Base-by-base conservation (phyloP, 2,888 invertebrate genomes). In the Bombyx huttoni region DNA sequence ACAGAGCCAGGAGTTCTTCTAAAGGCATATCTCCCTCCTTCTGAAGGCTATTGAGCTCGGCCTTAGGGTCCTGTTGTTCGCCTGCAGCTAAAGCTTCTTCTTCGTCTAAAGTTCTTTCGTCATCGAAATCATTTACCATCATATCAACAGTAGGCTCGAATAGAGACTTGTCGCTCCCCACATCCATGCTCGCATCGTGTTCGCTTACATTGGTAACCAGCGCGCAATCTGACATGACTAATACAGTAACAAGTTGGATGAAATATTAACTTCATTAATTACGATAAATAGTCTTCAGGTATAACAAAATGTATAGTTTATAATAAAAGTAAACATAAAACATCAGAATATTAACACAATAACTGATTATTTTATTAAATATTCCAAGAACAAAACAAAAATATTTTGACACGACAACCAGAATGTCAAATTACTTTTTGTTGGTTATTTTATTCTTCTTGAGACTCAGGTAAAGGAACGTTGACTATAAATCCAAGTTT, bases 121-220 rank as follows among this genome's bases (percentile, higher is more conserved):
- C 98, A 82, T 98, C 98, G 86, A 96, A 98, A 84, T 98, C 98
- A 91, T 98, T 96, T 59, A 98, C 94, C 91, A 98, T 94, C 97
- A 98, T 97, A 82, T 98, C 98, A 75, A 96, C 93, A 60, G 96
- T 93, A 58, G 98, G 97, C 82, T 97, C 97, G 90, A 98, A 97
- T 69, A 94, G 89, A 65, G 89, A 82, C 75, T 89, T 88, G 66
- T 89, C 89, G 79, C 81, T 85, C 68, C 86, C 88, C 79, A 87
- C 84, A 65, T 89, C 89, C 89, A 88, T 88, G 71, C 81, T 87
- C 73, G 85, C 89, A 86, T 89, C 87, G 77, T 88, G 89, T 73
- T 88, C 89, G 75, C 74, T 83, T 78, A 81, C 84, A 81, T 78
- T 88, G 76, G 85, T 69, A 62, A 89, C 88, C 79, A 88, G 80